Evolutionary conservation across 2,888 invertebrate species (phyloP).

Genomic region (Aphidius colemani): DNA sequence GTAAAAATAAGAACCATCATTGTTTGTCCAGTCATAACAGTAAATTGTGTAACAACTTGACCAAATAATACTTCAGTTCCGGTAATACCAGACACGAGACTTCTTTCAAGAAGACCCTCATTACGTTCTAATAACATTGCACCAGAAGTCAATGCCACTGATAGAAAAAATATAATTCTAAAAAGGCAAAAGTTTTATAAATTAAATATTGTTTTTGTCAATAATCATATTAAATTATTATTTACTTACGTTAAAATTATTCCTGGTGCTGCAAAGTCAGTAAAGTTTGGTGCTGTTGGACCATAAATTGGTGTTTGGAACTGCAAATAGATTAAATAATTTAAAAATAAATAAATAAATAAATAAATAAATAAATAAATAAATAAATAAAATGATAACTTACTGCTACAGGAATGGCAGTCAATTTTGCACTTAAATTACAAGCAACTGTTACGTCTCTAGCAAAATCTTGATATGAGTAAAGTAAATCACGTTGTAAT

Average conservation of each 20-base stretch:
- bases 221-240: neutral
- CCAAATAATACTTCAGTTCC: constrained; percentile 85
- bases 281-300: constrained; percentile 78
- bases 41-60: constrained; percentile 86
- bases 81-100: constrained; percentile 78
- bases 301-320: constrained; percentile 79
- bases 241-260: constrained; percentile 80
- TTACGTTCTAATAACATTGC: constrained; percentile 88
- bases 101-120: constrained; percentile 88
- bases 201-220: neutral
- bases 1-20: constrained; percentile 78
- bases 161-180: constrained; percentile 91
- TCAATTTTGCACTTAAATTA: constrained; percentile 68
- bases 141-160: constrained; percentile 89
- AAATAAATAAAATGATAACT: constrained; percentile 49
- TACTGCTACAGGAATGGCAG: constrained; percentile 68
- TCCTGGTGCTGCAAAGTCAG: constrained; percentile 94
- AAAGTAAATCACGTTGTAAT: constrained; percentile 74
- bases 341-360: neutral
- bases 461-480: constrained; percentile 75
- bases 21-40: constrained; percentile 85
- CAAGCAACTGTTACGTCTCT: constrained; percentile 68
- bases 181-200: constrained; percentile 35
- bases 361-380: neutral
- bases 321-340: constrained; percentile 52